These are phyloP conservation scores for Catostomus latipinnis DNA, from an alignment of 2,797 vertebrate species.

Conservation along the genomic window DNA sequence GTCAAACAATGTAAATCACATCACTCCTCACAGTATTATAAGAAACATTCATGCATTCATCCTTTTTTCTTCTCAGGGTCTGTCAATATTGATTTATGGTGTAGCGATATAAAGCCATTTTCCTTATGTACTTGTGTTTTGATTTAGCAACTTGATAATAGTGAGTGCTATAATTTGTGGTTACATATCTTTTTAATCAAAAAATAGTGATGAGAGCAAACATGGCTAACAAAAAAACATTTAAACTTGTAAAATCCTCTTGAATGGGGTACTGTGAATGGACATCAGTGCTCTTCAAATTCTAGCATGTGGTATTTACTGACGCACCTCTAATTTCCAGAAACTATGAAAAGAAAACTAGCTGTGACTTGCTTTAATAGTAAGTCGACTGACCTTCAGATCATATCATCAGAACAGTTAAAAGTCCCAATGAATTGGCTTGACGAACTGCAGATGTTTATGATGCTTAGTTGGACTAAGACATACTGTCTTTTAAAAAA, in stretches of 20 bases:
- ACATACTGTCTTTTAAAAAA: too few relatives aligned
- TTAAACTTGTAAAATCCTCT: constrained; percentile 15
- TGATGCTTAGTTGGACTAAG: too few relatives aligned
- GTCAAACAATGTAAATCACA: background rate
- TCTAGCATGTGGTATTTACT: constrained; percentile 1
- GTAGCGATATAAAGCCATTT: background rate
- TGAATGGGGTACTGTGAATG: background rate
- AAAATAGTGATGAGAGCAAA: background rate
- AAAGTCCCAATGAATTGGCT: too few relatives aligned
- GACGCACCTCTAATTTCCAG: constrained; percentile 29
- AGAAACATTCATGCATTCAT: background rate
- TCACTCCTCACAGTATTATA: background rate
- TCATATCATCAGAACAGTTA: background rate
- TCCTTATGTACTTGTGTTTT: background rate
- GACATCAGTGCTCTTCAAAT: background rate
- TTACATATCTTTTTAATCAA: background rate
- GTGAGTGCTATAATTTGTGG: background rate
- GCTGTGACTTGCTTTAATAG: constrained; percentile 36
- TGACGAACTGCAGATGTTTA: too few relatives aligned
- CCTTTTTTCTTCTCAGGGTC: background rate
- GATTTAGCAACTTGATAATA: background rate
- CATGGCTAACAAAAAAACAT: constrained; percentile 8
- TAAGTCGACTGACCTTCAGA: constrained; percentile 7
- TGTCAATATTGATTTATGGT: background rate
- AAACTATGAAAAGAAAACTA: constrained; percentile 33